A percentile compares a stretch with the other conserved stretches of the same genome.
These are phyloP conservation scores for Dascillus cervinus DNA, from an alignment of 2,888 invertebrate genomes.

Conservation along the genomic window DNA sequence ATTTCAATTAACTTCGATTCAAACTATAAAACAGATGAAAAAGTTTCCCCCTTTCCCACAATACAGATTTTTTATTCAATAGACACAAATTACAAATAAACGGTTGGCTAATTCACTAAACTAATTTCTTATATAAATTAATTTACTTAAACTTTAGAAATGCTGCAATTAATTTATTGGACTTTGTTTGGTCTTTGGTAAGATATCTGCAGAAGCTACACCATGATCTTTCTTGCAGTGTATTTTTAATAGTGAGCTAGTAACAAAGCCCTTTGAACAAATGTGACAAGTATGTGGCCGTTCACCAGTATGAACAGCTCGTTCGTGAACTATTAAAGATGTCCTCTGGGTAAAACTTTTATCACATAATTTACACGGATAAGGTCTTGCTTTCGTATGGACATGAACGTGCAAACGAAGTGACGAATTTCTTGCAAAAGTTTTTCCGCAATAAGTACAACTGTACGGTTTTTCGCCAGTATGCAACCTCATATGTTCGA, in stretches of 20 bases:
- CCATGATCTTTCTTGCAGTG: not conserved
- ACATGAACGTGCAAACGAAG: constrained; percentile 42
- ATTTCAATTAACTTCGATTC: too few relatives aligned
- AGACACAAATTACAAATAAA: too few relatives aligned
- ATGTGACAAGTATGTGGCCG: constrained; percentile 22
- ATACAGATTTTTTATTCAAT: too few relatives aligned
- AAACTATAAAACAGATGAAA: too few relatives aligned
- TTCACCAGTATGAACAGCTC: constrained; percentile 47
- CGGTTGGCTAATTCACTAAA: too few relatives aligned
- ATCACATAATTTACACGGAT: constrained; percentile 46
- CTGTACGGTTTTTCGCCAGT: constrained; percentile 39
- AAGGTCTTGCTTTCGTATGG: constrained; percentile 41
- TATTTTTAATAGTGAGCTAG: not conserved
- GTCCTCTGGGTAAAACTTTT: constrained; percentile 48
- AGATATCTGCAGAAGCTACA: not conserved
- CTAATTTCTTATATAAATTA: too few relatives aligned
- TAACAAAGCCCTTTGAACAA: constrained; percentile 6
- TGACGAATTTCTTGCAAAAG: constrained; percentile 35
- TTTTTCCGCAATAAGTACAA: constrained; percentile 22
- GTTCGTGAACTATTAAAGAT: constrained; percentile 43
- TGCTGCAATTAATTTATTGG: too few relatives aligned
- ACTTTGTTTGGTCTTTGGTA: too few relatives aligned
- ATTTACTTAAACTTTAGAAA: too few relatives aligned
- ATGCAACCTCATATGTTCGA: constrained; percentile 28
- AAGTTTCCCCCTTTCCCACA: too few relatives aligned